These are phyloP conservation scores for Sinosuthora webbiana DNA, from an alignment of 2,113 vertebrate species.

Conservation along the genomic window DNA sequence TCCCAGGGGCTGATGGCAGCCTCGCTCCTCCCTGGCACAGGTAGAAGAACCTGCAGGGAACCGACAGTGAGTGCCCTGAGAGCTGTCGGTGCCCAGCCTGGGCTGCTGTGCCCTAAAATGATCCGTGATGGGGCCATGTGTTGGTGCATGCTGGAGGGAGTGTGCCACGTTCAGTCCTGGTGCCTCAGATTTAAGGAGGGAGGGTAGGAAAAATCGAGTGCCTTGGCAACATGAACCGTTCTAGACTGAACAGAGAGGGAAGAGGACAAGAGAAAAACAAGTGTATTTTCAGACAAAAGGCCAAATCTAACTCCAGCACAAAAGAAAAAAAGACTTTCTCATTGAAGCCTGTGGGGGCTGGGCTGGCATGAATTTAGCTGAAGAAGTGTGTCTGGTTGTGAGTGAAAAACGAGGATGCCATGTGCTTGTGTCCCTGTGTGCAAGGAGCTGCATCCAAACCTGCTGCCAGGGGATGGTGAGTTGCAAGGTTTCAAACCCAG, in stretches of 20 bases:
- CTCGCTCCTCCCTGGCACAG: background rate
- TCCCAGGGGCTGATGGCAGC: background rate
- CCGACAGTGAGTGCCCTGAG: background rate
- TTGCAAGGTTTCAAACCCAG: background rate
- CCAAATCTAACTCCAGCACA: background rate
- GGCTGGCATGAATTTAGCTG: background rate
- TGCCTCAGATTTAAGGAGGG: background rate
- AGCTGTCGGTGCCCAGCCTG: background rate
- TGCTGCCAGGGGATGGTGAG: background rate
- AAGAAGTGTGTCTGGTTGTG: background rate
- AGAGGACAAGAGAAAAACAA: background rate
- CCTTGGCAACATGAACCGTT: fast-evolving
- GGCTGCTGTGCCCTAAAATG: background rate
- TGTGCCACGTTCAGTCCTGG: background rate
- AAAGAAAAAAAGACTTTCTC: background rate
- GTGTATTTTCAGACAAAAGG: background rate
- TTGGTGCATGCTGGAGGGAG: background rate
- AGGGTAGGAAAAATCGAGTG: background rate
- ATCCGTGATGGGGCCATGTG: background rate
- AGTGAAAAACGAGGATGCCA: background rate
- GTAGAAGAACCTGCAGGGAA: background rate
- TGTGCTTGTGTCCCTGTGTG: background rate
- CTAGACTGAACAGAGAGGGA: background rate
- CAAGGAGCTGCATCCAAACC: background rate
- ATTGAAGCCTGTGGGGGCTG: background rate